Evolutionary conservation across 2,888 invertebrate genomes (phyloP).

Genomic region (Epirrhoe alternata): DNA sequence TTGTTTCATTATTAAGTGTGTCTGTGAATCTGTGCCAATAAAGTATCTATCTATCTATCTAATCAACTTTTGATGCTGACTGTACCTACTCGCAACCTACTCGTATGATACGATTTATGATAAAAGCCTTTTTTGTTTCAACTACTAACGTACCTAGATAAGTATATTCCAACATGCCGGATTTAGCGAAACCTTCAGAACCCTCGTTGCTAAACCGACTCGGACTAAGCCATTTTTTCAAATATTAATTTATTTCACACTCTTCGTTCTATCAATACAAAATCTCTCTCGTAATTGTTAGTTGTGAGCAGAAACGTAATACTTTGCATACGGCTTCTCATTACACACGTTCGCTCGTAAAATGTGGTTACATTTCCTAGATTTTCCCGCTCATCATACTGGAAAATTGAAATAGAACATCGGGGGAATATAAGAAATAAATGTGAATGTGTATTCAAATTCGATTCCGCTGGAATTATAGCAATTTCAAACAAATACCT

Average conservation of each 20-base stretch:
- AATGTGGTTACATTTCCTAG: conserved; percentile 16
- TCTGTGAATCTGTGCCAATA: too few species aligned
- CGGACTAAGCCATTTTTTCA: too few species aligned
- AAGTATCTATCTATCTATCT: too few species aligned
- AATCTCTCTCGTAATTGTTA: background rate
- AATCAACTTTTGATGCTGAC: too few species aligned
- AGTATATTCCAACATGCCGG: too few species aligned
- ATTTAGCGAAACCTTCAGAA: too few species aligned
- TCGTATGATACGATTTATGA: too few species aligned
- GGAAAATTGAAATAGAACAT: conserved; percentile 14
- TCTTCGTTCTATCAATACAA: background rate
- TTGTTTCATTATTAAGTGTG: too few species aligned
- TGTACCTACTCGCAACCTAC: too few species aligned
- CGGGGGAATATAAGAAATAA: conserved; percentile 5
- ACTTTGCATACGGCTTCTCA: conserved; percentile 9
- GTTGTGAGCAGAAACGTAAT: background rate
- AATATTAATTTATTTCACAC: background rate
- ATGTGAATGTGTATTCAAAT: background rate
- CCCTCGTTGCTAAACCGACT: too few species aligned
- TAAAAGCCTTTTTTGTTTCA: too few species aligned
- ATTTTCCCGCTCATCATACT: conserved; percentile 15
- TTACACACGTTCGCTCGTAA: conserved; percentile 14
- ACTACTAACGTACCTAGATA: too few species aligned
- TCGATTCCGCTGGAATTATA: background rate
- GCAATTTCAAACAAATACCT: background rate